Evolutionary conservation across 2,113 vertebrate species (phyloP).

Genomic region (Peromyscus maniculatus): DNA sequence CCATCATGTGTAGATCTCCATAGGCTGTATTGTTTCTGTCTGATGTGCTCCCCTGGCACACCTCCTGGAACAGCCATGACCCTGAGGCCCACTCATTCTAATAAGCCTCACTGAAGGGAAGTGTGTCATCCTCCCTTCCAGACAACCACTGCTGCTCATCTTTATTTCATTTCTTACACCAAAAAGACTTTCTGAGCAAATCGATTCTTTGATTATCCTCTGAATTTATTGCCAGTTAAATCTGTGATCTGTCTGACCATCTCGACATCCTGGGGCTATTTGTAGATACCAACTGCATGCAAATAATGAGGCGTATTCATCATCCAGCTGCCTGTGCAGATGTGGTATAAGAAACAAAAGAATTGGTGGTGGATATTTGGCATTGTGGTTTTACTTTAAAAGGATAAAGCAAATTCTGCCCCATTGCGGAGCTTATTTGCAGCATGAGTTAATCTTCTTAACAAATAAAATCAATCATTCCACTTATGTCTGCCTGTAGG

Average conservation of each 20-base stretch:
- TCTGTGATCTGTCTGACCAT: conserved; percentile 18
- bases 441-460: conserved; percentile 52
- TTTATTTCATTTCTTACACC: neutral
- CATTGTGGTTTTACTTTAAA: conserved; percentile 38
- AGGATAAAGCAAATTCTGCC: neutral
- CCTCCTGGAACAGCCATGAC: neutral
- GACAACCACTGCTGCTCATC: too few relatives aligned
- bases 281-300: neutral
- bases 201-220: neutral
- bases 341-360: neutral
- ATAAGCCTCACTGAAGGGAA: neutral
- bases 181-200: conserved; percentile 35
- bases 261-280: neutral
- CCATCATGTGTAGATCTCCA: neutral
- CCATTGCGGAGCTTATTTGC: neutral
- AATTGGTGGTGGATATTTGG: neutral
- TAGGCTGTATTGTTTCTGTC: too few relatives aligned
- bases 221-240: conserved; percentile 60
- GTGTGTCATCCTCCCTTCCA: neutral
- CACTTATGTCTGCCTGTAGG: neutral
- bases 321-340: neutral
- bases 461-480: conserved; percentile 51
- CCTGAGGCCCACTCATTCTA: neutral
- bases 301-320: conserved; percentile 42
- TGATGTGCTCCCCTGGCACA: too few relatives aligned